Evolutionary conservation across 2,113 vertebrate genomes (phyloP).

Genomic region (Lates calcarifer): DNA sequence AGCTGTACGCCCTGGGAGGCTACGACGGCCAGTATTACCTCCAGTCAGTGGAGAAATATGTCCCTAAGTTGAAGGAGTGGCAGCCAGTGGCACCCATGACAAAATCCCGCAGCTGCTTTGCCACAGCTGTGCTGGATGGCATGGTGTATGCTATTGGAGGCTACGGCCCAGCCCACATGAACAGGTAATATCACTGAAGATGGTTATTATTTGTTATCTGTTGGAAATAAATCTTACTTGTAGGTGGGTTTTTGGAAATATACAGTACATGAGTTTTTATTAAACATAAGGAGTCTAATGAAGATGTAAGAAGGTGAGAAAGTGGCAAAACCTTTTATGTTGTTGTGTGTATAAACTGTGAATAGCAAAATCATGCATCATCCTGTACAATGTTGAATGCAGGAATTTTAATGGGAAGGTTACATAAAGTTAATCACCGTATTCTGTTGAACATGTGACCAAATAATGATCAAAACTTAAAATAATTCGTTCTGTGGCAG

Average conservation of each 20-base stretch:
- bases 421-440: not conserved
- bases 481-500: not conserved
- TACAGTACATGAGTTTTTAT: not conserved
- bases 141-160: slow-evolving; percentile 98
- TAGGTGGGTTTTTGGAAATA: not conserved
- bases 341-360: not conserved
- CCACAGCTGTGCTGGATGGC: slow-evolving; percentile 93
- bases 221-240: not conserved
- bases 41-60: slow-evolving; percentile 95
- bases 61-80: slow-evolving; percentile 95
- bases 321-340: not conserved
- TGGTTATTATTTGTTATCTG: not conserved
- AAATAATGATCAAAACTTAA: not conserved
- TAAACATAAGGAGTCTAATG: not conserved
- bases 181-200: slow-evolving; percentile 88
- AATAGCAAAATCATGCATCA: not conserved
- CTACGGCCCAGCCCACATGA: slow-evolving; percentile 97
- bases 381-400: not conserved
- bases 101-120: slow-evolving; percentile 96
- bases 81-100: slow-evolving; percentile 96
- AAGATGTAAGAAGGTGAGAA: not conserved
- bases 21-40: slow-evolving; percentile 97
- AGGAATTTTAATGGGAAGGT: not conserved
- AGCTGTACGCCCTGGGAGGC: slow-evolving; percentile 95
- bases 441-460: not conserved